Evolutionary conservation across 1,140 invertebrate species (phyloP).

Genomic region (Solenopsis fugax): DNA sequence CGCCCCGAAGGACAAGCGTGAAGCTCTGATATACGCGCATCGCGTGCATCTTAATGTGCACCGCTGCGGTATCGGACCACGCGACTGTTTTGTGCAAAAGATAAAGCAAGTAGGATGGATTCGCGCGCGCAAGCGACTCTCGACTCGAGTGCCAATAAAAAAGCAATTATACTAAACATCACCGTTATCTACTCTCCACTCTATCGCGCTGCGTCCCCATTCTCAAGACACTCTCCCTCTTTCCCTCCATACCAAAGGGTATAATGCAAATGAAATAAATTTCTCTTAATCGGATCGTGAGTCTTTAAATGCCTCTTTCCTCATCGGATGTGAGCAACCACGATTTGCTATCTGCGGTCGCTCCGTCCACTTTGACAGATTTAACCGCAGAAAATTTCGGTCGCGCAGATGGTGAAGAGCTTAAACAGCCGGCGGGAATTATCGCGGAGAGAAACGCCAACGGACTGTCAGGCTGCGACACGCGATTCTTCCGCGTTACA

Average conservation of each 20-base stretch:
- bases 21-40: conserved; percentile 7
- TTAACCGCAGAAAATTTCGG: conserved; percentile 6
- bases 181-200: neutral
- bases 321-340: neutral
- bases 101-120: conserved; percentile 24
- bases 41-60: conserved; percentile 35
- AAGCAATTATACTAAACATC: conserved; percentile 21
- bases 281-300: conserved; percentile 41
- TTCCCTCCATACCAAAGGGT: neutral
- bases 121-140: too few relatives aligned
- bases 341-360: neutral
- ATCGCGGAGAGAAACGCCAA: neutral
- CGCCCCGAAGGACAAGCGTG: conserved; percentile 29
- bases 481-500: neutral
- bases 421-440: neutral
- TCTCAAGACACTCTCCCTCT: conserved; percentile 12
- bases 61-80: neutral
- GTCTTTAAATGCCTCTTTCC: neutral
- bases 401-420: neutral
- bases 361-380: neutral
- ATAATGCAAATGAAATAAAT: conserved; percentile 2
- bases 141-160: conserved; percentile 8
- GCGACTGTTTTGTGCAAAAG: conserved; percentile 14
- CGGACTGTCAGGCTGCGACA: neutral
- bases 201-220: conserved; percentile 23